Base-by-base conservation (phyloP, 2,797 vertebrate species). In the Chlorospingus semifuscus region DNA sequence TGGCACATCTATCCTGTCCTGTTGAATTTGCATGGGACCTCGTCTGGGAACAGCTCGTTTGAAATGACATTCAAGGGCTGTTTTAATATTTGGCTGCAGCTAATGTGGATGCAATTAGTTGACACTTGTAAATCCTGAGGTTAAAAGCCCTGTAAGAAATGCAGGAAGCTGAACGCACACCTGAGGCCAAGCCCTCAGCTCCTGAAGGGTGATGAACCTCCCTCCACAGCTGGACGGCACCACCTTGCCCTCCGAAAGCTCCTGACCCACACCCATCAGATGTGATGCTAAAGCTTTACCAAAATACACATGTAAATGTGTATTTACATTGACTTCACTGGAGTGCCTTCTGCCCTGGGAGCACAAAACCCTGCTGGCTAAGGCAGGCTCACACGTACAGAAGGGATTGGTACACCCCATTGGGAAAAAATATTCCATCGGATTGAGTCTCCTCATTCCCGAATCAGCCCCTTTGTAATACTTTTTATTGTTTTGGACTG, bases 61-160 rank as follows among this genome's bases (percentile, higher is more conserved):
- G 44, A 93, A 94, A 94, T 47, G 39, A 66, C 87, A 84, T 80
- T 93, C 56, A 56, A 77, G 64, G 5, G n/a, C 44, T 63, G 68
- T 8, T 95, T 91, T 87, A 91, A 87, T 91, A 85, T 85, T 89
- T 8, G 22, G 60, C 56, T 91, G 82, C 64, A 85, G 79, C 52
- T 93, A 83, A 76, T 18, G 34, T 87, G 56, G 63, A 42, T 60
- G 60, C 83, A 87, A 91, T 95, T 95, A 94, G 79, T 50, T 68
- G 90, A 83, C 91, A 87, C 85, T 75, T 92, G 72, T 61, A 96
- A 94, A 94, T 91, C 82, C 57, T 83, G 65, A 30, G 49, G 69
- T 92, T 85, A 53, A 87, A 89, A 93, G 59, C 53, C 75, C 57
- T 52, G 30, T 37, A 52, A 90, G 91, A 88, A 71, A 78, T 27